phyloP scores from a whole-genome alignment of 2,888 invertebrate species.

The Drosophila macrospina region DNA sequence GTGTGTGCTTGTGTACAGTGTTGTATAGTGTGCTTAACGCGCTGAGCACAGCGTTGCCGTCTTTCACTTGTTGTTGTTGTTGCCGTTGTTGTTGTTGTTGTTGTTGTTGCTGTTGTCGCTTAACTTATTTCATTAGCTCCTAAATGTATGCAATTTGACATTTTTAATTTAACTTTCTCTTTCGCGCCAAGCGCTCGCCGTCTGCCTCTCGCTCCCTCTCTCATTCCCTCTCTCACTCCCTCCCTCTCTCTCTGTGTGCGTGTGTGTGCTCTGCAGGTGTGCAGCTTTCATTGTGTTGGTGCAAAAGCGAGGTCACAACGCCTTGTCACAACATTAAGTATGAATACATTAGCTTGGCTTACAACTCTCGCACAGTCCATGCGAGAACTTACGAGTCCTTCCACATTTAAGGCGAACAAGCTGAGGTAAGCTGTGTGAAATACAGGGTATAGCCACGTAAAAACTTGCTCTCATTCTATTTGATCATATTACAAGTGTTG shows the following conservation, averaged over 20 bases:
- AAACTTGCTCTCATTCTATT: neutral
- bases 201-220: no score
- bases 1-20: constrained; percentile 14
- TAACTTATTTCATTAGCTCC: constrained; percentile 81
- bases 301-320: constrained; percentile 36
- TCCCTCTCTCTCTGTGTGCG: neutral
- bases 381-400: constrained; percentile 9
- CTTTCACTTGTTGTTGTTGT: constrained; percentile 38
- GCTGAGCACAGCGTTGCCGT: constrained; percentile 50
- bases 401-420: constrained; percentile 1
- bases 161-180: constrained; percentile 80
- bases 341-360: constrained; percentile 35
- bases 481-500: neutral
- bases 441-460: constrained; percentile 4
- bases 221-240: no score
- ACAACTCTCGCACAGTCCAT: constrained; percentile 15
- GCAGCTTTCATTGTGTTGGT: constrained; percentile 22
- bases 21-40: constrained; percentile 55
- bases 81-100: constrained; percentile 59
- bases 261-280: constrained; percentile 27
- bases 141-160: constrained; percentile 81
- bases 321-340: constrained; percentile 34
- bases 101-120: constrained; percentile 63
- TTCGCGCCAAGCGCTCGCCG: constrained; percentile 20
- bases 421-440: constrained; percentile 8